These are phyloP conservation scores for Hypocryptadius cinnamomeus DNA, from an alignment of 2,113 vertebrate genomes.

Conservation along the genomic window DNA sequence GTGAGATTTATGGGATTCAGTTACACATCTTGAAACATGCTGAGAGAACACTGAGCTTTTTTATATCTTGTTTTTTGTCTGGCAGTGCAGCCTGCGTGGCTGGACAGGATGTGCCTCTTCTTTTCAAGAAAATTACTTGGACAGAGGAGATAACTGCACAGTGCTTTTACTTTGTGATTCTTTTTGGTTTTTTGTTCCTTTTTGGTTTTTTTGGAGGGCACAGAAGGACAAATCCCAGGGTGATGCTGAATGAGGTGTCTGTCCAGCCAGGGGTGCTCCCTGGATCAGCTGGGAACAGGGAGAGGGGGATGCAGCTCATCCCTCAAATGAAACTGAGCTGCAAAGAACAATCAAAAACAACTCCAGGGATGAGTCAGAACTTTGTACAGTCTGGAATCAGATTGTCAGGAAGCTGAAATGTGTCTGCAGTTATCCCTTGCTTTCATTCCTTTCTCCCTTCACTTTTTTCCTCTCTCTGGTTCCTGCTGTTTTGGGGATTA, in stretches of 20 bases:
- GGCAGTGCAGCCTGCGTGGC: not conserved
- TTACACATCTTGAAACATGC: not conserved
- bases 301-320: not conserved
- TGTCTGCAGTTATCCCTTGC: not conserved
- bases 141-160: not conserved
- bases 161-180: not conserved
- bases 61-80: not conserved
- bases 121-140: not conserved
- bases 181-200: not conserved
- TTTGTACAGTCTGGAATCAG: not conserved
- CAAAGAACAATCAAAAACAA: not conserved
- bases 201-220: not conserved
- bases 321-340: not conserved
- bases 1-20: not conserved
- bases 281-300: not conserved
- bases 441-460: not conserved
- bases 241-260: not conserved
- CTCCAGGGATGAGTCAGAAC: not conserved
- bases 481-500: not conserved
- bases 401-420: not conserved
- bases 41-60: not conserved
- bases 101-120: not conserved
- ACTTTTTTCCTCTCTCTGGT: not conserved
- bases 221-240: not conserved
- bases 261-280: rapidly evolving